Percentiles rank a stretch among this genome's conserved stretches.
These are phyloP conservation scores for Pachyuromys duprasi DNA, from an alignment of 2,797 vertebrate species.

Conservation along the genomic window DNA sequence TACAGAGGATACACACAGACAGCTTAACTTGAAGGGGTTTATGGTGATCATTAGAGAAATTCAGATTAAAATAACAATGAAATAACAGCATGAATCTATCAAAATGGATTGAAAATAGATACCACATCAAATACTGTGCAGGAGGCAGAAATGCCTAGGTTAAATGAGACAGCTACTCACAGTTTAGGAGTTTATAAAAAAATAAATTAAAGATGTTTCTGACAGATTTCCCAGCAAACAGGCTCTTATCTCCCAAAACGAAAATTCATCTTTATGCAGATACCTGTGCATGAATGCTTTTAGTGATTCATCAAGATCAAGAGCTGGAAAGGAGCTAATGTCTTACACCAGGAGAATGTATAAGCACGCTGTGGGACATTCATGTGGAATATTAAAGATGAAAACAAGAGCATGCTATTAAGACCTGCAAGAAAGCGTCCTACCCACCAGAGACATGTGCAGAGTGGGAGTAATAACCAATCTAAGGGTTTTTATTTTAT, in stretches of 20 bases:
- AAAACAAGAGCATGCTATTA: neutral
- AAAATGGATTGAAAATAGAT: neutral
- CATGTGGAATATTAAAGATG: neutral
- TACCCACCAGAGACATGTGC: neutral
- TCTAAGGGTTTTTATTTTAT: neutral
- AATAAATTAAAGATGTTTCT: neutral
- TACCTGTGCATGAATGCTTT: neutral
- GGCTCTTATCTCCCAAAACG: neutral
- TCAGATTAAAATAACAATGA: neutral
- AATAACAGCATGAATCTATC: neutral
- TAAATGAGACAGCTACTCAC: neutral
- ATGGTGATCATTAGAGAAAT: neutral
- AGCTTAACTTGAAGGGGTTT: neutral
- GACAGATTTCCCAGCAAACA: neutral
- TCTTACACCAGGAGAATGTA: neutral
- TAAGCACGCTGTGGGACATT: neutral
- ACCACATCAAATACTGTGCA: neutral
- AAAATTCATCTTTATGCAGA: neutral
- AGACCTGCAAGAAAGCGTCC: neutral
- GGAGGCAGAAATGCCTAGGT: neutral
- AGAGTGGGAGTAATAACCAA: neutral
- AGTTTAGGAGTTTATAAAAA: neutral
- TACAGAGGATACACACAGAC: neutral
- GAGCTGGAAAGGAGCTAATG: neutral
- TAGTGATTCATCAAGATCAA: neutral